These are phyloP conservation scores for Trigoniulus corallinus DNA, from an alignment of 1,140 invertebrate genomes.

Conservation along the genomic window DNA sequence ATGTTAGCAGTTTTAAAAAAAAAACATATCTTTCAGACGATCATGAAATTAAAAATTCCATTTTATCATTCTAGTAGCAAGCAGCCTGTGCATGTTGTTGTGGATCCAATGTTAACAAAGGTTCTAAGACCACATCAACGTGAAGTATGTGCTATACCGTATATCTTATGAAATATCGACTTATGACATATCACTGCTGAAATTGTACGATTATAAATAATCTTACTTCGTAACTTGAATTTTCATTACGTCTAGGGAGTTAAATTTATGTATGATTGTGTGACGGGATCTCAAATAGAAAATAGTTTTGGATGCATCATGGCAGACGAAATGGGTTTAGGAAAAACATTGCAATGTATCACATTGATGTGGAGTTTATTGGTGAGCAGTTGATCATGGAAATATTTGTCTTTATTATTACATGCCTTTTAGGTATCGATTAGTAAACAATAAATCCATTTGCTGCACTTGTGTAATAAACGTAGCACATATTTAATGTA, in stretches of 20 bases:
- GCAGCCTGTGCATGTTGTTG: constrained; percentile 71
- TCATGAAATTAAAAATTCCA: too few relatives aligned
- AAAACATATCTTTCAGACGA: too few relatives aligned
- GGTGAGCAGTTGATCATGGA: too few relatives aligned
- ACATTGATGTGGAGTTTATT: constrained; percentile 90
- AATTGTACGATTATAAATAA: background rate
- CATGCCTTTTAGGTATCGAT: too few relatives aligned
- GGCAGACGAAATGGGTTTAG: constrained; percentile 93
- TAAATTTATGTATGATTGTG: constrained; percentile 99
- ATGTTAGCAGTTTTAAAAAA: constrained; percentile 27
- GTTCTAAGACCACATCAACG: constrained; percentile 93
- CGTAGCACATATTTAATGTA: background rate
- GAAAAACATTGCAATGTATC: constrained; percentile 97
- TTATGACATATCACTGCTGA: constrained; percentile 5
- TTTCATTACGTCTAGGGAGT: constrained; percentile 47
- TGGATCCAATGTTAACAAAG: constrained; percentile 79
- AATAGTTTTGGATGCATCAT: constrained; percentile 88
- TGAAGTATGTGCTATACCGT: too few relatives aligned
- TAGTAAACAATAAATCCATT: too few relatives aligned
- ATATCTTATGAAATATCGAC: constrained; percentile 6
- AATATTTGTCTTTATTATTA: too few relatives aligned
- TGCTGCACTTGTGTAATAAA: background rate
- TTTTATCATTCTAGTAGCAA: constrained; percentile 30
- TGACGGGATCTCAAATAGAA: constrained; percentile 78
- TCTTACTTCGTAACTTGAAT: background rate